Evolutionary conservation across 2,113 vertebrate species (phyloP), one percentile per base, ranked within the genome.

Genomic region (Upupa epops): DNA sequence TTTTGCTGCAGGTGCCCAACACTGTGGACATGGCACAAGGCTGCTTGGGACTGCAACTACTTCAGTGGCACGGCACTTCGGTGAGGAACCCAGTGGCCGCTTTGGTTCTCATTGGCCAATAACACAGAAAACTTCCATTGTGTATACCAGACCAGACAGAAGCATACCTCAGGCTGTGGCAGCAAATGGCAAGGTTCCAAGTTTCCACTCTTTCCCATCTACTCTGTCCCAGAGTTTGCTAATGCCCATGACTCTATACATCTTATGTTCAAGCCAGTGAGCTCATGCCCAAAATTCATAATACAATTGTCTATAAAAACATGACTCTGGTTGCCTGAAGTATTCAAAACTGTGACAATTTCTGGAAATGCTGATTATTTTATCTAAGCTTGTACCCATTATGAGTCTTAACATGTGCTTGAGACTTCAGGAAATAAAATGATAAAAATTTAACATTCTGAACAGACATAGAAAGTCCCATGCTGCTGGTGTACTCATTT

Each of bases 241-340:
- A 52, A 31, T 19, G 15, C 4, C 4, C 13, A 17, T 0, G 1
- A 18, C 26, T 66, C 22, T 5, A 3, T 26, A 15, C 14, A 21
- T 54, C 24, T 77, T 64, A 29, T 24, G 5, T 19, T 18, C 54
- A 37, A 76, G 26, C 2, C 17, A 34, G 9, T 3, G 2, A 83
- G 32, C 8, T 65, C 12, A 5, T 9, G 3, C 52, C 11, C 40
- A 72, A 83, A 88, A 86, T 29, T 28, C 28, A 73, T 8, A 12
- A 12, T 21, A 56, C 29, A 83, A 49, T 40, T 40, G 56, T 22
- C 9, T 17, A 13, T 9, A n/a, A 63, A 83, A 83, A 59, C 51
- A 19, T 70, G 11, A 5, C 15, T 24, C 42, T 46, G 8, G 12
- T n/a, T 49, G 6, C 25, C 37, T 70, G 31, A 17, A 55, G 6